Percentiles rank a stretch among this genome's conserved stretches.
phyloP scores from a whole-genome alignment of 2,797 vertebrate species.

The Lophotriccus pileatus region DNA sequence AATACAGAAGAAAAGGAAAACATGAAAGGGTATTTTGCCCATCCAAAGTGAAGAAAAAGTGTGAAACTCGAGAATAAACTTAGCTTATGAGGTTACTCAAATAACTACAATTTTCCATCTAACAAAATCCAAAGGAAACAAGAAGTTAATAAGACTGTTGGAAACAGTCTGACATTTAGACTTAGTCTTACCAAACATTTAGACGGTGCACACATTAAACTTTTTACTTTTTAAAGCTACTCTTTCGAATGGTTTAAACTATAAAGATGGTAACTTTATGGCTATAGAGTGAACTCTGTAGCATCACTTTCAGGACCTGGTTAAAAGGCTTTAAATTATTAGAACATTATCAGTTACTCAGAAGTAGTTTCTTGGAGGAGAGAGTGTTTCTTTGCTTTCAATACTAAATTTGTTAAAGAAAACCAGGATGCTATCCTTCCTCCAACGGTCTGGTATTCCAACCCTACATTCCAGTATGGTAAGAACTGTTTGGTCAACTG shows the following conservation, averaged over 20 bases:
- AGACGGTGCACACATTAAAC: background rate
- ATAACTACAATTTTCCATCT: background rate
- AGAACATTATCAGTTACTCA: background rate
- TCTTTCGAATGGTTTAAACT: background rate
- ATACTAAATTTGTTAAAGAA: background rate
- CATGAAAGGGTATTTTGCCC: background rate
- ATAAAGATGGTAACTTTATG: background rate
- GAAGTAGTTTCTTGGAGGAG: background rate
- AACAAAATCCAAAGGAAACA: background rate
- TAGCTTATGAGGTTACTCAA: background rate
- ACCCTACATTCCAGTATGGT: background rate
- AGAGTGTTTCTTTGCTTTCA: background rate
- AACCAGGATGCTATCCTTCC: background rate
- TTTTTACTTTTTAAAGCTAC: background rate
- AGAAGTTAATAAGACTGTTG: background rate
- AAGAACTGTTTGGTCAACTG: background rate
- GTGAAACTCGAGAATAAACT: background rate
- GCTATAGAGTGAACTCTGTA: background rate
- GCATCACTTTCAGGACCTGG: background rate
- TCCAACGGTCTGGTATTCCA: background rate
- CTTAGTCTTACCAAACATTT: background rate
- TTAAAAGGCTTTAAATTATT: background rate
- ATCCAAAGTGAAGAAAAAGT: background rate
- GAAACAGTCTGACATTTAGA: background rate
- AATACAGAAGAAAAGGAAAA: background rate